phyloP scores from a whole-genome alignment of 2,888 invertebrate genomes.

The Leptarthrus brevirostris region DNA sequence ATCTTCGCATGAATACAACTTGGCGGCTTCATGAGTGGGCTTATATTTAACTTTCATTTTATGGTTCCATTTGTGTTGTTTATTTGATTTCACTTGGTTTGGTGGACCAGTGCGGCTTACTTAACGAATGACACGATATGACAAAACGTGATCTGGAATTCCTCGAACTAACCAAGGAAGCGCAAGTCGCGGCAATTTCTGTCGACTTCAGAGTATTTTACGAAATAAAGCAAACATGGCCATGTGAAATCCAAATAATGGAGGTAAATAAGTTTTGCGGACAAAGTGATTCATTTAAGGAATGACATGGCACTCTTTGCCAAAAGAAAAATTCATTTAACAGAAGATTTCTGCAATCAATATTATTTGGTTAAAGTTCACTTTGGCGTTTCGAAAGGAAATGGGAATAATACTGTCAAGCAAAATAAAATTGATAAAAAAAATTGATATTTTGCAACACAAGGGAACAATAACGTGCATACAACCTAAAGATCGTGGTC shows the following conservation, averaged over 20 bases:
- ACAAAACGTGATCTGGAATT: slow-evolving; percentile 43
- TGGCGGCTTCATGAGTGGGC: slow-evolving; percentile 19
- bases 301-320: slow-evolving; percentile 25
- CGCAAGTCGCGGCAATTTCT: background rate
- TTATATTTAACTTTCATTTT: slow-evolving; percentile 51
- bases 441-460: no score
- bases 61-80: slow-evolving; percentile 49
- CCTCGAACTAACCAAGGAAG: slow-evolving; percentile 24
- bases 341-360: no score
- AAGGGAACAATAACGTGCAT: no score
- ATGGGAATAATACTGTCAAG: no score
- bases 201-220: slow-evolving; percentile 17
- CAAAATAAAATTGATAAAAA: no score
- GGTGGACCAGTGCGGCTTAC: slow-evolving; percentile 16
- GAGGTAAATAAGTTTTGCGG: slow-evolving; percentile 30
- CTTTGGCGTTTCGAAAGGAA: no score
- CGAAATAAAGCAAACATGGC: slow-evolving; percentile 31
- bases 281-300: background rate
- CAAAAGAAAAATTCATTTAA: no score
- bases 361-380: no score
- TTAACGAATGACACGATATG: slow-evolving; percentile 39
- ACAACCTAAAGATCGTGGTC: no score
- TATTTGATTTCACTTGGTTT: slow-evolving; percentile 29
- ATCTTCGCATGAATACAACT: slow-evolving; percentile 7
- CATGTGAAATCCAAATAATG: slow-evolving; percentile 39